Percentiles rank a stretch among this genome's conserved stretches.
phyloP scores from a whole-genome alignment of 2,888 invertebrate species.

The Nomada hirtipes region DNA sequence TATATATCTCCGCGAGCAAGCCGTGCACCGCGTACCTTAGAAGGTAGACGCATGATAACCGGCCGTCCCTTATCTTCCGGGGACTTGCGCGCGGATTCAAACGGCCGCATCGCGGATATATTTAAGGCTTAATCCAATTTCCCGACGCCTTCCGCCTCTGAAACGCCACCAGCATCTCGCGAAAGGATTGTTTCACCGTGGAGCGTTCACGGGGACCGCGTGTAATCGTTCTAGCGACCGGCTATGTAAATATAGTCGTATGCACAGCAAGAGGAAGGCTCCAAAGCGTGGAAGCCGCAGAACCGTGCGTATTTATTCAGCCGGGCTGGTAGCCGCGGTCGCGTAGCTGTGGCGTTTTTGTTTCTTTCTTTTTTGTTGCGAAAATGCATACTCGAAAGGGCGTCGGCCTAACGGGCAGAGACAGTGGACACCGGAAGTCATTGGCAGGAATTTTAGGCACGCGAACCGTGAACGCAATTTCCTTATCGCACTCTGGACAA shows the following conservation, averaged over 20 bases:
- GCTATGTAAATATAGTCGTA: conserved; percentile 42
- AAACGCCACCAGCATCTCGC: background rate
- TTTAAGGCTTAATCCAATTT: conserved; percentile 73
- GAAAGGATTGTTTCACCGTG: conserved; percentile 15
- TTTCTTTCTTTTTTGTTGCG: background rate
- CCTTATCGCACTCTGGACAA: background rate
- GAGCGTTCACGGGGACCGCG: conserved; percentile 47
- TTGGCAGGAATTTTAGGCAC: conserved; percentile 4
- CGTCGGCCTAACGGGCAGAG: conserved; percentile 13
- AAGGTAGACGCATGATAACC: conserved; percentile 78
- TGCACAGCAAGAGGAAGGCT: conserved; percentile 4
- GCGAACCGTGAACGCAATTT: background rate
- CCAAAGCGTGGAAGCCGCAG: conserved; percentile 22
- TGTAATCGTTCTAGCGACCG: conserved; percentile 51
- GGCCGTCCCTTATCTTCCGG: conserved; percentile 67
- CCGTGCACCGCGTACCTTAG: conserved; percentile 42
- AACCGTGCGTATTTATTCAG: conserved; percentile 13
- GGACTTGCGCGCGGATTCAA: conserved; percentile 43
- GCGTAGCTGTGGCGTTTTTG: conserved; percentile 2
- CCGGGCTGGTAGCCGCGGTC: background rate
- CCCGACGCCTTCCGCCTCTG: conserved; percentile 36
- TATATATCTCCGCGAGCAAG: conserved; percentile 52
- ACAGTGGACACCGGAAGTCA: conserved; percentile 31
- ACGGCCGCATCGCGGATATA: conserved; percentile 28
- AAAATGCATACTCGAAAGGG: conserved; percentile 19